Conservation (phyloP, 64 coral and sea anemone species). For the Pocillopora verrucosa region DNA sequence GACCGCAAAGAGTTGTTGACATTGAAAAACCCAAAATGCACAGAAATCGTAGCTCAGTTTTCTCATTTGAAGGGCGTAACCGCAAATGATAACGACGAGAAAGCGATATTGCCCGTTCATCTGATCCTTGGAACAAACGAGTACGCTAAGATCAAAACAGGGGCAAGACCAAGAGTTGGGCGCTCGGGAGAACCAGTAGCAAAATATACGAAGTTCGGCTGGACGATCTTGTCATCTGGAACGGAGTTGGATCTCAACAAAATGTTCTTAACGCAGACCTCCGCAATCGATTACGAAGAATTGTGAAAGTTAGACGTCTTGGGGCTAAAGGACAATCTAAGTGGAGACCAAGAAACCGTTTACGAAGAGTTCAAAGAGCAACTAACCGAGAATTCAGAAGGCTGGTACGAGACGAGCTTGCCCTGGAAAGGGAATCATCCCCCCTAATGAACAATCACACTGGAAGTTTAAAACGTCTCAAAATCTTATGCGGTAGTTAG, state of each 20-base stretch:
- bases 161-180: slow-evolving; percentile 12
- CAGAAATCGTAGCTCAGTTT: slow-evolving; percentile 33
- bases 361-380: slow-evolving; percentile 49
- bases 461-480: slow-evolving; percentile 16
- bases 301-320: slow-evolving; percentile 44
- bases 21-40: slow-evolving; percentile 17
- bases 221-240: slow-evolving; percentile 48
- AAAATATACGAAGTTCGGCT: slow-evolving; percentile 39
- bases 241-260: slow-evolving; percentile 17
- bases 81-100: slow-evolving; percentile 11
- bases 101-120: slow-evolving; percentile 10
- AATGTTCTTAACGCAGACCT: slow-evolving; percentile 33
- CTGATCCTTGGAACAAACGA: slow-evolving; percentile 39
- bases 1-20: slow-evolving; percentile 32
- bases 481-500: slow-evolving; percentile 26
- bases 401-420: slow-evolving; percentile 34
- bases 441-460: slow-evolving; percentile 36
- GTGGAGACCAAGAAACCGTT: slow-evolving; percentile 4
- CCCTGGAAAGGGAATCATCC: slow-evolving; percentile 31
- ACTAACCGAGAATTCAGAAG: background rate
- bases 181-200: slow-evolving; percentile 18
- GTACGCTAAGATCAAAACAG: slow-evolving; percentile 42
- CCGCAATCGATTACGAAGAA: slow-evolving; percentile 37
- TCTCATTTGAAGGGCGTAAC: slow-evolving; percentile 12
- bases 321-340: too few relatives aligned